A percentile compares a stretch with the other conserved stretches of the same genome.
Evolutionary conservation across 2,888 invertebrate species (phyloP).

Genomic region (Deroplatys truncata): DNA sequence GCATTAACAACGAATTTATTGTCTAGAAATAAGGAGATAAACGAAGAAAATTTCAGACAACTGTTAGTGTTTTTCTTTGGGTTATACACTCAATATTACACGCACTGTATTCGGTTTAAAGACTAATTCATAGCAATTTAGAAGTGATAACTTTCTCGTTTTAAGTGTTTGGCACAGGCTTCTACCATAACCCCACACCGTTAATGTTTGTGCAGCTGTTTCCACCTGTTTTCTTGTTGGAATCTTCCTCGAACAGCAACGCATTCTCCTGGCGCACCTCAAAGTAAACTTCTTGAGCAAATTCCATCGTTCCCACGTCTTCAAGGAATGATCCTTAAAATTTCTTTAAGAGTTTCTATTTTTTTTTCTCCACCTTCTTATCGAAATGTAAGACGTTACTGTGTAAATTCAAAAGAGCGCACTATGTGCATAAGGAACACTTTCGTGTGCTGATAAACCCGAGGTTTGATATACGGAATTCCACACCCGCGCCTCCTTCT

Average conservation of each 20-base stretch:
- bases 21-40: too few species aligned
- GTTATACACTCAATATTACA: neutral
- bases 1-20: too few species aligned
- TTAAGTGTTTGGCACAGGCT: neutral
- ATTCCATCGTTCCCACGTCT: neutral
- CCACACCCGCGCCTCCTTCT: neutral
- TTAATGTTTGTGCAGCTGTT: neutral
- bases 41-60: too few species aligned
- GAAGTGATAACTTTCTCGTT: neutral
- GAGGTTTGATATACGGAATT: neutral
- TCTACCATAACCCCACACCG: neutral
- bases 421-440: neutral
- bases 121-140: neutral
- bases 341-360: neutral
- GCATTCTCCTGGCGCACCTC: neutral
- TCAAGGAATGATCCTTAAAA: neutral
- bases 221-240: neutral
- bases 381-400: neutral
- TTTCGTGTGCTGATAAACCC: neutral
- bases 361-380: neutral
- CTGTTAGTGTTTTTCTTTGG: neutral
- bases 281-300: neutral
- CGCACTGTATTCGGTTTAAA: neutral
- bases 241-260: neutral
- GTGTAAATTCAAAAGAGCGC: neutral